A percentile compares a stretch with the other conserved stretches of the same genome.
phyloP scores from a whole-genome alignment of 2,888 invertebrate genomes.

The Torymus tubicola region DNA sequence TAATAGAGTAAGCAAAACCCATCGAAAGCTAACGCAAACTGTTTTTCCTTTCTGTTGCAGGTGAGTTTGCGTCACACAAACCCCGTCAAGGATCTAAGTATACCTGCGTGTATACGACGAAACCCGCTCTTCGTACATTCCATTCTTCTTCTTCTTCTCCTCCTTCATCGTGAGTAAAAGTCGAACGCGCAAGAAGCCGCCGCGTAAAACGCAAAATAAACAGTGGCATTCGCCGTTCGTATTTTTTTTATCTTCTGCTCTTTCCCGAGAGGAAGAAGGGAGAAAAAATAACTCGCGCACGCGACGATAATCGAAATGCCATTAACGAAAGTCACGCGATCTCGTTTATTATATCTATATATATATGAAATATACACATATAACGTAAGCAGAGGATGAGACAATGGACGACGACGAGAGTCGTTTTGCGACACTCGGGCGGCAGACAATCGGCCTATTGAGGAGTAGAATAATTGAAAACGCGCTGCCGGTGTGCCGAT shows the following conservation, averaged over 20 bases:
- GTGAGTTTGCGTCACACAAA: constrained; percentile 8
- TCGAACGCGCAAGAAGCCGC: no score
- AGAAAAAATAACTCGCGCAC: neutral
- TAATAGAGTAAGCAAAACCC: no score
- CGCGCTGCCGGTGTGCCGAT: neutral
- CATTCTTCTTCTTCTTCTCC: neutral
- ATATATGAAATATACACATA: neutral
- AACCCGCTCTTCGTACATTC: neutral
- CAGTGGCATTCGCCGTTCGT: no score
- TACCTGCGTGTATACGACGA: neutral
- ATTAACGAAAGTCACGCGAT: constrained; percentile 20
- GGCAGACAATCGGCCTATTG: constrained; percentile 23
- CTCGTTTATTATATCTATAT: neutral
- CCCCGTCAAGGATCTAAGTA: neutral
- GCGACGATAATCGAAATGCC: constrained; percentile 9
- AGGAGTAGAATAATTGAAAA: constrained; percentile 31
- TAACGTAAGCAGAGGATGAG: neutral
- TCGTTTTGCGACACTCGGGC: constrained; percentile 32
- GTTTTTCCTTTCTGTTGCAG: constrained; percentile 32
- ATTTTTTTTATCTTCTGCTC: neutral
- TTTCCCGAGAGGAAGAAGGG: neutral
- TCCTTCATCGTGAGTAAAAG: no score
- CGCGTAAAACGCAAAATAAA: no score
- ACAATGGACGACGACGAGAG: constrained; percentile 29
- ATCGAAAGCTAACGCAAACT: no score